Evolutionary conservation across 2,113 vertebrate species (phyloP), one percentile per base, ranked within the genome.

Genomic region (Ancistrus triradiatus): DNA sequence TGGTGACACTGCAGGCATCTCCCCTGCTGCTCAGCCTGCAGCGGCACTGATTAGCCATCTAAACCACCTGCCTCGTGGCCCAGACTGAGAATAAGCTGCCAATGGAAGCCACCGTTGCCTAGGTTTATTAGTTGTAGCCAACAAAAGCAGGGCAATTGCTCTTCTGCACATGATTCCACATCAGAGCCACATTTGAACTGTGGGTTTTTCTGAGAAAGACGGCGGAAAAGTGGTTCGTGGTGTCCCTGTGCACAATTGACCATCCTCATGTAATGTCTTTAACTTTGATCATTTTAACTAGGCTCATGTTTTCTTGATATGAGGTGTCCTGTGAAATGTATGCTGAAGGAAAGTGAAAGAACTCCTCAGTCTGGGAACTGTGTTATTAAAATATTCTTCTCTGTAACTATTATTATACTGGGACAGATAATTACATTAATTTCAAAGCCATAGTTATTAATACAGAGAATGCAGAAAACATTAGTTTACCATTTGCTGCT

Each of bases 11-110:
- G 17, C 42, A 27, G 63, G 49, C 18, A 2, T 31, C 44, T 57
- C 35, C 52, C 59, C 67, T 62, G 62, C 31, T 60, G 56, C 46
- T 70, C 43, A 5, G 63, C 7, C 35, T 17, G 42, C 31, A 56
- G 35, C 49, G 50, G 49, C 50, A 24, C 62, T 56, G 50, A 61
- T 72, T 48, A 66, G 25, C 50, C 43, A 55, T 43, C 50, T 62
- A 58, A 62, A 40, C 64, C 47, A 37, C 64, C 64, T 66, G 24
- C 53, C 35, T 42, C 8, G 24, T 28, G 47, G 53, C 43, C 49
- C 63, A 28, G 44, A 13, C 46, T 52, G 33, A 19, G 31, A 69
- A 49, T 43, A 51, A 63, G 18, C 10, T 42, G 37, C 43, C 43
- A 60, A 63, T 57, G 53, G 43, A 56, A 57, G 24, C 31, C 52